Base-by-base conservation (phyloP, 2,113 vertebrate species). In the Edolisoma coerulescens region DNA sequence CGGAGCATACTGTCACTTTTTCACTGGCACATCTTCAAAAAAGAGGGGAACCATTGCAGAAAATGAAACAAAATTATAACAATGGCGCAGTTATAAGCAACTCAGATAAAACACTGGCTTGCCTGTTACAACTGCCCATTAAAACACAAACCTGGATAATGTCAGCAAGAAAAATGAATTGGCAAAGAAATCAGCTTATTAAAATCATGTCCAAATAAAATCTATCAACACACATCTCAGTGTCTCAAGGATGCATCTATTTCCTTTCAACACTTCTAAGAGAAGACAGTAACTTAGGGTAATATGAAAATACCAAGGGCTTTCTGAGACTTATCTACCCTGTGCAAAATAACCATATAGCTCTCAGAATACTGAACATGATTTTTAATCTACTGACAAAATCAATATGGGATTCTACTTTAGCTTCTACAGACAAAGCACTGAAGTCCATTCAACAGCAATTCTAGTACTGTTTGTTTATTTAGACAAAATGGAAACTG, bases 81-180 rank as follows among this genome's bases (percentile, higher is more conserved):
- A 92, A 64, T 33, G 18, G 49, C 52, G 37, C 68, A 83, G 30
- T 69, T 80, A 73, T 67, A 86, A 95, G 59, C 30, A 74, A 59
- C 61, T 53, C 54, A 83, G 39, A 50, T 68, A 89, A 92, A 37
- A 69, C 26, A 63, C 8, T 47, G 35, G 30, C 47, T 85, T 70
- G 32, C 60, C 47, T 81, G 92, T 56, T 80, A 50, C 47, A 90
- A 56, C 6, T 59, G 35, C 22, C 33, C 30, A 74, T 59, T 88
- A 69, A 76, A 93, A 83, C 52, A n/a, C 27, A 45, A 68, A 45
- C 17, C 67, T 69, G 76, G 67, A n/a, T 39, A 81, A 68, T 1
- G 23, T 39, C 83, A 95, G 68, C 68, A 92, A 92, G 56, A 32
- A 44, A 95, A 97, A 83, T 63, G 53, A 92, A 88, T 53, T 90